phyloP scores from a whole-genome alignment of 2,797 vertebrate genomes.

The Lophius americanus region DNA sequence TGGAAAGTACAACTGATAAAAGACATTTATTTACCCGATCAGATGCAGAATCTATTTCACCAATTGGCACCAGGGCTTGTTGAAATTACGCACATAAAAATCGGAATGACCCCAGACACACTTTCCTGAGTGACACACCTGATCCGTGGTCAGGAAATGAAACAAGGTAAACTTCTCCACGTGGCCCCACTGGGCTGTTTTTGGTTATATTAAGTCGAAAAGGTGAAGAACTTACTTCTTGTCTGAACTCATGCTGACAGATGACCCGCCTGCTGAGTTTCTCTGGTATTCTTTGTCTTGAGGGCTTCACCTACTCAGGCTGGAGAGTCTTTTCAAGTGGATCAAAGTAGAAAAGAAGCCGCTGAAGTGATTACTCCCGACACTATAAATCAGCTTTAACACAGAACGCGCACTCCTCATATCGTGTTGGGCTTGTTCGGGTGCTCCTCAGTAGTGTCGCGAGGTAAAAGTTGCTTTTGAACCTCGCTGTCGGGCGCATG shows the following conservation, averaged over 20 bases:
- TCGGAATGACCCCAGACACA: neutral
- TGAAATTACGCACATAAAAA: conserved; percentile 38
- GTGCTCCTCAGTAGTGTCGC: conserved; percentile 32
- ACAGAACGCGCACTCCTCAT: conserved; percentile 30
- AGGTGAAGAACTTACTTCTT: conserved; percentile 82
- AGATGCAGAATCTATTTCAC: neutral
- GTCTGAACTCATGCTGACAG: conserved; percentile 74
- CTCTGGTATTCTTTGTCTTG: neutral
- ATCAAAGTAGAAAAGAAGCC: neutral
- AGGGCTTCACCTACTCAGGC: conserved; percentile 8
- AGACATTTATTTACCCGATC: neutral
- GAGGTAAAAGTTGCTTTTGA: neutral
- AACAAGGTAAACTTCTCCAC: neutral
- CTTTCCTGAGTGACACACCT: too few relatives aligned
- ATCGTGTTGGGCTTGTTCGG: conserved; percentile 11
- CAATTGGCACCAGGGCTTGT: too few relatives aligned
- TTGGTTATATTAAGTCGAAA: neutral
- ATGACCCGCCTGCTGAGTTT: neutral
- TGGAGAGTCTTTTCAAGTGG: neutral
- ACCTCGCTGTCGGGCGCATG: conserved; percentile 30
- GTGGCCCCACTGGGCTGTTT: too few relatives aligned
- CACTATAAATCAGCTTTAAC: conserved; percentile 6
- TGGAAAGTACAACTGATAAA: neutral
- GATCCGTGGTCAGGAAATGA: neutral
- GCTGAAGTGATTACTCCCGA: too few relatives aligned